Conservation (phyloP, 2,888 invertebrate genomes). For the Dioctria rufipes region DNA sequence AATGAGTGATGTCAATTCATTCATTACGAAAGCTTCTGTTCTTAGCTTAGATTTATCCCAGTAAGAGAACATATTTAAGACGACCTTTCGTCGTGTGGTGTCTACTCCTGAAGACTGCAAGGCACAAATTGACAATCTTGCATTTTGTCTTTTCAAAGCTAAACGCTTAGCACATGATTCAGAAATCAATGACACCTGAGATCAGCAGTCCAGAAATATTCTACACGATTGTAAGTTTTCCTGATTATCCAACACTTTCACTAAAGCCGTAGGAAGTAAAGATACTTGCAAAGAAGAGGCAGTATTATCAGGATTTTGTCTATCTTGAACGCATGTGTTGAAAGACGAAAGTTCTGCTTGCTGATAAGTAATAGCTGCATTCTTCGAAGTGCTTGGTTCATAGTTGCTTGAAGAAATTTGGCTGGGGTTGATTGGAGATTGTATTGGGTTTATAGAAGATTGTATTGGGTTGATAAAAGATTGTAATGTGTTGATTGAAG, state of each 20-base stretch:
- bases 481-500: neutral
- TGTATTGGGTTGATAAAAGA: too few relatives aligned
- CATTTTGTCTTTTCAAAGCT: neutral
- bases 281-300: too few relatives aligned
- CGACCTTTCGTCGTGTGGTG: neutral
- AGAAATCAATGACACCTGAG: conserved; percentile 12
- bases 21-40: neutral
- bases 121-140: neutral
- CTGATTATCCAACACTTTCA: neutral
- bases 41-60: neutral
- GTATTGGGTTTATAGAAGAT: neutral
- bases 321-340: too few relatives aligned
- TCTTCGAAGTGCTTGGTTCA: too few relatives aligned
- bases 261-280: conserved; percentile 4
- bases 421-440: neutral
- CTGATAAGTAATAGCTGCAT: neutral
- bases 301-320: too few relatives aligned
- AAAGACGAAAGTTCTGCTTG: neutral
- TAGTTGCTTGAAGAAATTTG: neutral
- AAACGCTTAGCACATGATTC: neutral
- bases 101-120: neutral
- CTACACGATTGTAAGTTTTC: neutral
- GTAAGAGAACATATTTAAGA: neutral
- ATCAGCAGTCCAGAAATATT: conserved; percentile 8
- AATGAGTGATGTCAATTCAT: neutral